phyloP scores from a whole-genome alignment of 2,113 vertebrate species.

The Mus spicilegus region DNA sequence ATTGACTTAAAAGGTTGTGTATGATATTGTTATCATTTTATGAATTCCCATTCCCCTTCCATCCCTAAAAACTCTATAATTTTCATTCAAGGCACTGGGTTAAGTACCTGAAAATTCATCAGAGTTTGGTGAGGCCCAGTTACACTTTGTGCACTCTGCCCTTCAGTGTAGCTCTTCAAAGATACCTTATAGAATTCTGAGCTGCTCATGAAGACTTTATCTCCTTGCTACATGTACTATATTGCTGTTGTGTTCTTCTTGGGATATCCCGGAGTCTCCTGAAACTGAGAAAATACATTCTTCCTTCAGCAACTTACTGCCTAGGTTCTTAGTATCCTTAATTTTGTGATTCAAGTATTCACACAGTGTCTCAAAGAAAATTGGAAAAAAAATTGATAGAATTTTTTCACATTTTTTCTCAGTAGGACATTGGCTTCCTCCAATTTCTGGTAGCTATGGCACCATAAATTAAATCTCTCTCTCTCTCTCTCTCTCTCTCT shows the following conservation, averaged over 20 bases:
- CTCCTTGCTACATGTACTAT: not conserved
- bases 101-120: not conserved
- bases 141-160: not conserved
- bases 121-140: not conserved
- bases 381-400: not conserved
- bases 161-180: not conserved
- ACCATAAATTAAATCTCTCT: conserved; percentile 7
- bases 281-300: not conserved
- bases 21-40: not conserved
- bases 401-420: not conserved
- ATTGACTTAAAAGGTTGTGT: not conserved
- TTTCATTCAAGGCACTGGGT: not conserved
- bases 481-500: not conserved
- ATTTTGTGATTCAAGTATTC: not conserved
- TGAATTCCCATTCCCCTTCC: not conserved
- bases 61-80: not conserved
- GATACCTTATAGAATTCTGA: not conserved
- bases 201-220: not conserved
- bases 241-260: not conserved
- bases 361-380: not conserved
- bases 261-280: not conserved
- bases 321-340: not conserved
- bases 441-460: not conserved
- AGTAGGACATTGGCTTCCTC: not conserved
- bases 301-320: not conserved